phyloP scores from a whole-genome alignment of 2,797 vertebrate species.

The Eulemur coronatus region DNA sequence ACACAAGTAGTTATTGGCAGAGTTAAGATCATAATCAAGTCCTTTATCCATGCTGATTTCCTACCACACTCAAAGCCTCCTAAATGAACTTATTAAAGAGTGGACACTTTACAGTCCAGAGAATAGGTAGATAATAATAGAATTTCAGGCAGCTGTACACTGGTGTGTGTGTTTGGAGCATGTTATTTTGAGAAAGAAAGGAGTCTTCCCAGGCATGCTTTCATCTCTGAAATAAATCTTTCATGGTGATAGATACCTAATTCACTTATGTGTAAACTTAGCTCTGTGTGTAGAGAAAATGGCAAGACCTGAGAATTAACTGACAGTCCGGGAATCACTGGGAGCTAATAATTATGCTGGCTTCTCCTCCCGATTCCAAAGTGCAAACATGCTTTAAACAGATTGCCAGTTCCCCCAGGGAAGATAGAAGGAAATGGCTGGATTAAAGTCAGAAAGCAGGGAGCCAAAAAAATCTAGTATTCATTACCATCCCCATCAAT shows the following conservation, averaged over 20 bases:
- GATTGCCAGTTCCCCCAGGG: slow-evolving; percentile 71
- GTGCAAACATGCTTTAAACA: slow-evolving; percentile 79
- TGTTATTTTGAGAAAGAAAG: not conserved
- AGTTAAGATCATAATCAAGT: not conserved
- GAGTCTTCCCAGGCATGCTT: not conserved
- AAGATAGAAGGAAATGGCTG: slow-evolving; percentile 76
- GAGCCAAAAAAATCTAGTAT: slow-evolving; percentile 77
- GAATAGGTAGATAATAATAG: not conserved
- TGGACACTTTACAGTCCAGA: not conserved
- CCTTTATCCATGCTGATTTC: not conserved
- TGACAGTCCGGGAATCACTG: slow-evolving; percentile 65
- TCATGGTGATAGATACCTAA: slow-evolving; percentile 10
- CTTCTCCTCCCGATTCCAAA: slow-evolving; percentile 75
- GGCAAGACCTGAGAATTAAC: slow-evolving; percentile 64
- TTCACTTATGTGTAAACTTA: slow-evolving; percentile 61
- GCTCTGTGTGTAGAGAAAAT: slow-evolving; percentile 48
- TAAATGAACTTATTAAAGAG: not conserved
- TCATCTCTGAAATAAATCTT: slow-evolving; percentile 55
- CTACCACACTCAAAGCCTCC: not conserved
- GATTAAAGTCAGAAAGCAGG: slow-evolving; percentile 77
- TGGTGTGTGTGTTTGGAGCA: not conserved
- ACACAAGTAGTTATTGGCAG: not conserved
- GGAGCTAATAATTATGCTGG: slow-evolving; percentile 78
- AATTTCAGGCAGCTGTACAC: not conserved
- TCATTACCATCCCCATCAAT: slow-evolving; percentile 75